Base-by-base conservation (phyloP, 2,797 vertebrate species). In the Poeciliopsis turneri region DNA sequence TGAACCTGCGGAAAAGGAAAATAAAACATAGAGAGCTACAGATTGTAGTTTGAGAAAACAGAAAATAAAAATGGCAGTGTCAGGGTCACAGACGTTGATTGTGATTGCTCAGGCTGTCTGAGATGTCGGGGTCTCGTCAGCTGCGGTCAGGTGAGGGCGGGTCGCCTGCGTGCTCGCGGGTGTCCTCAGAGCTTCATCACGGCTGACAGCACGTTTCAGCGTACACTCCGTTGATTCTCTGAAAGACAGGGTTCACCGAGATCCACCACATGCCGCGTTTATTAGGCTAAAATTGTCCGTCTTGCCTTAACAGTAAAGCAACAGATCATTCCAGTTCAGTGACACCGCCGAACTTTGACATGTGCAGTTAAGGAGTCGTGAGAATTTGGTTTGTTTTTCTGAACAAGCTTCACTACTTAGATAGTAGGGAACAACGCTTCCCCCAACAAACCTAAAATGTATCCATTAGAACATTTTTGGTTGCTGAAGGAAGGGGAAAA, bases 201-300 rank as follows among this genome's bases (percentile, higher is more conserved):
- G 66, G 71, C 86, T 95, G 93, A 92, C 92, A 94, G 88, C 75
- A 5, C 81, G 78, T 70, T 79, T 90, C 90, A 88, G 68, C 43
- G 78, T 79, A 84, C 88, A 93, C 88, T 91, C 79, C 83, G 90
- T 69, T 92, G 91, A 91, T 84, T 93, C 86, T 68, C 88, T 95
- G 93, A 95, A 86, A 88, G 92, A 87, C 92, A 93, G 85, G 82
- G 72, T 90, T 78, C 71, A 81, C 81, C 76, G 68, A 66, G 72
- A 87, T 78, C 75, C 59, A 46, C 77, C 71, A 51, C 72, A 74
- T 81, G 49, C 59, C 1, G 0, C 66, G 59, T 45, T 77, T 0
- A 46, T 83, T 78, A 45, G 82, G 46, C 30, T 41, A 77, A 78
- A 84, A 82, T 6, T 3, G 75, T 72, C 43, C 28, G 45, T 74